These are phyloP conservation scores for Heteromormyrus szaboi DNA, from an alignment of 2,797 vertebrate species.

Conservation along the genomic window DNA sequence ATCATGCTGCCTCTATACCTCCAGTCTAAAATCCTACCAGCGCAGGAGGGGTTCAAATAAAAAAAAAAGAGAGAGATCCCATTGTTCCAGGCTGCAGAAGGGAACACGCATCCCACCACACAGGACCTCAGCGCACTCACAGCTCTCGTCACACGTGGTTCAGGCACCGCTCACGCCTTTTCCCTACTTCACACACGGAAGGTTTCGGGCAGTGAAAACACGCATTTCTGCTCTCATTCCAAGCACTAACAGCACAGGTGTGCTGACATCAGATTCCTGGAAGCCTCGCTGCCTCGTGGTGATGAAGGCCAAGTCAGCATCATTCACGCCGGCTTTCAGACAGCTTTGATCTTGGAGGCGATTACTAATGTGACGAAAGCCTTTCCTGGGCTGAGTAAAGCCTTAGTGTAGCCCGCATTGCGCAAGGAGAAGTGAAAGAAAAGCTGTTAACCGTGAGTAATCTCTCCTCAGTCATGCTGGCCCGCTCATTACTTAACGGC, in stretches of 20 bases:
- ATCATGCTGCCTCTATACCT: constrained; percentile 68
- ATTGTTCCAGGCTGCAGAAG: constrained; percentile 11
- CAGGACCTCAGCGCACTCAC: neutral
- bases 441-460: neutral
- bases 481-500: neutral
- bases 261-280: constrained; percentile 53
- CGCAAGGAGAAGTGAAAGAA: neutral
- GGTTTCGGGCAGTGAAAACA: neutral
- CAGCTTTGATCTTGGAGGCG: constrained; percentile 58
- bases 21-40: constrained; percentile 69
- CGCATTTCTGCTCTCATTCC: neutral
- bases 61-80: constrained; percentile 13
- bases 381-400: constrained; percentile 46
- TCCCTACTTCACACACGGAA: neutral
- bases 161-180: neutral
- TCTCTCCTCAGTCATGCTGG: neutral
- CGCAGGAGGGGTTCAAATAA: constrained; percentile 40
- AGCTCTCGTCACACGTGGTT: neutral
- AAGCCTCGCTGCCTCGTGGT: constrained; percentile 42
- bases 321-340: constrained; percentile 51
- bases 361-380: constrained; percentile 55
- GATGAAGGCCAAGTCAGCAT: constrained; percentile 47
- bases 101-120: neutral
- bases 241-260: constrained; percentile 5
- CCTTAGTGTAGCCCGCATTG: neutral